Evolutionary conservation across 2,888 invertebrate genomes (phyloP), one percentile per base, ranked within the genome.

Genomic region (Athalia rosae): DNA sequence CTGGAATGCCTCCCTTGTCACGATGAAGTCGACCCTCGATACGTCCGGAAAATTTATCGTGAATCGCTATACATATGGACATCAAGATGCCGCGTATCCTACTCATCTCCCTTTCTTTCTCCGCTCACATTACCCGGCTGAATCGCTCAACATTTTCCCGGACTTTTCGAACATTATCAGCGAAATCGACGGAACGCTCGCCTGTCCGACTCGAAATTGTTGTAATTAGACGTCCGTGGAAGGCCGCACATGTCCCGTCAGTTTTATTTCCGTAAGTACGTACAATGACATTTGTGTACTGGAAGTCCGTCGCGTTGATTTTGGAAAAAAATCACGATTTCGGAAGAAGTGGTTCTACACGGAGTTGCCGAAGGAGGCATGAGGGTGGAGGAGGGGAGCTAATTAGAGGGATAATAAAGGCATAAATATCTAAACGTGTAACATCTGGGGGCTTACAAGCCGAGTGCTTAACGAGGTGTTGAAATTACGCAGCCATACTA

Each of bases 11-110:
- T 53, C 53, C 77, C 81, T 80, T 80, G 82, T 83, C 82, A 80
- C 78, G 73, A 79, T 77, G 66, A 81, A 84, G 79, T 81, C 80
- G 80, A 83, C 79, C 80, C 79, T 83, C 82, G 77, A 78, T 81
- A 83, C 81, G 83, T 80, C 69, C 79, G 79, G 81, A 82, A 81
- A 83, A 83, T 83, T 83, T 83, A 84, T 84, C 61, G 74, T n/a
- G 61, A 61, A 61, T 61, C 47, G 47, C 74, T 48, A 56, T 61
- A 15, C n/a, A n/a, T 53, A 53, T 50, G 67, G 67, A 43, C 43
- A 15, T 59, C 56, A 45, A 67, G 56, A n/a, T 43, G 7, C 53
- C 53, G 45, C 13, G 15, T 15, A 43, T 45, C 71, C 56, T 28
- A 13, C 41, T n/a, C 71, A 58, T 59, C 58, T 58, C n/a, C 56